Base-by-base conservation (phyloP, 2,797 vertebrate species). In the Anabacerthia variegaticeps region DNA sequence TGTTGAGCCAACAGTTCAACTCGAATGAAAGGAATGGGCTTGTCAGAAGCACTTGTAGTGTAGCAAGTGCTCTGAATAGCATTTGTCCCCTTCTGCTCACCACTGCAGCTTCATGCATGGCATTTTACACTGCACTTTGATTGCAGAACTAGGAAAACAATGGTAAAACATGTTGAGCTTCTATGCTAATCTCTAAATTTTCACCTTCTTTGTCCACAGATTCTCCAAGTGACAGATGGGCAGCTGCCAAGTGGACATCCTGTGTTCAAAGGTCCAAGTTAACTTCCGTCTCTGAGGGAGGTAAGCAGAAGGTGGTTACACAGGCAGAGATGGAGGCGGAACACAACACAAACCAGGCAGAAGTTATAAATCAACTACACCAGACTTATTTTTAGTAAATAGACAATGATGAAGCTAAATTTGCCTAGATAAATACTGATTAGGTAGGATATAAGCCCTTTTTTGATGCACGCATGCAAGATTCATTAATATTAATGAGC, bases 401-500 rank as follows among this genome's bases (percentile, higher is more conserved):
- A 94, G 93, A 92, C 86, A 93, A 94, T 83, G 85, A 92, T 94
- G 83, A 95, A 86, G 39, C 66, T 65, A 91, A 95, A 88, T 93
- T 77, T 95, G 76, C 87, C 90, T 41, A 88, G 85, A 96, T 87
- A 97, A 97, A 93, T 77, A 88, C 51, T 61, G 83, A 95, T 92
- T 95, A 92, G 92, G 71, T 86, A 74, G 83, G 30, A 71, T 65
- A 39, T 21, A 93, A 93, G 56, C 24, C 63, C 27, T 71, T 95
- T 85, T 74, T 15, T 74, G 77, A 86, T 58, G n/a, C 58, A 73
- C 54, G 48, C 6, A 9, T 69, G 23, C 55, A 78, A 79, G 46
- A 8, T 85, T 67, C 85, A 96, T 93, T 86, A 96, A 95, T 97
- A 96, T 96, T 96, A 96, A 96, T 87, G 61, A 90, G 55, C 28